A percentile compares a stretch with the other conserved stretches of the same genome.
Conservation (phyloP, 2,888 invertebrate genomes). For the Lithophane leautieri region DNA sequence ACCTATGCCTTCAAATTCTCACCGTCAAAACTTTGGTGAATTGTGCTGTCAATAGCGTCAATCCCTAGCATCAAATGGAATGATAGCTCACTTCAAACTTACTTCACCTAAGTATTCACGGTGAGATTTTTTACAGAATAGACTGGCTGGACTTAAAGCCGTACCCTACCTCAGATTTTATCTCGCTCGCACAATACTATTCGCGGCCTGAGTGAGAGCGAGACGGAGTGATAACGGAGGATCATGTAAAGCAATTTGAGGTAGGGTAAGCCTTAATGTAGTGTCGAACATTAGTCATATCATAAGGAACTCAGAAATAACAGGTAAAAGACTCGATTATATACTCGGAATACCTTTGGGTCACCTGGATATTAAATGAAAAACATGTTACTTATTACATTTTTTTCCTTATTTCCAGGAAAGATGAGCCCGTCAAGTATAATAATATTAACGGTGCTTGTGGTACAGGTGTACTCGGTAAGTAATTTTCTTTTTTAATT, state of each 20-base stretch:
- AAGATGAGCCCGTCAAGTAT: slow-evolving; percentile 73
- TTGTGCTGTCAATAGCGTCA: neutral
- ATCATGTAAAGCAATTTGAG: too few relatives aligned
- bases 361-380: neutral
- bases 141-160: too few relatives aligned
- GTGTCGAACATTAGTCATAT: neutral
- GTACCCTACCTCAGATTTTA: too few relatives aligned
- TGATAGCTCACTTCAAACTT: neutral
- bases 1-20: neutral
- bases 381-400: slow-evolving; percentile 13
- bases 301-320: neutral
- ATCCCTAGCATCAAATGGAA: neutral
- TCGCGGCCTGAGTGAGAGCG: too few relatives aligned
- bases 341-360: neutral
- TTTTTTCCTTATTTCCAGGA: slow-evolving; percentile 68
- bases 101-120: neutral
- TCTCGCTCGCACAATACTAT: too few relatives aligned
- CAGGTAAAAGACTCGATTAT: neutral
- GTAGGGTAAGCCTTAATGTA: too few relatives aligned
- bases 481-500: slow-evolving; percentile 61
- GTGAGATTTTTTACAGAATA: neutral
- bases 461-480: slow-evolving; percentile 73
- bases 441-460: slow-evolving; percentile 67
- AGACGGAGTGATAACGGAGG: too few relatives aligned
- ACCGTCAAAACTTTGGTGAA: neutral